Evolutionary conservation across 2,888 invertebrate species (phyloP).

Genomic region (Orthosia cruda): DNA sequence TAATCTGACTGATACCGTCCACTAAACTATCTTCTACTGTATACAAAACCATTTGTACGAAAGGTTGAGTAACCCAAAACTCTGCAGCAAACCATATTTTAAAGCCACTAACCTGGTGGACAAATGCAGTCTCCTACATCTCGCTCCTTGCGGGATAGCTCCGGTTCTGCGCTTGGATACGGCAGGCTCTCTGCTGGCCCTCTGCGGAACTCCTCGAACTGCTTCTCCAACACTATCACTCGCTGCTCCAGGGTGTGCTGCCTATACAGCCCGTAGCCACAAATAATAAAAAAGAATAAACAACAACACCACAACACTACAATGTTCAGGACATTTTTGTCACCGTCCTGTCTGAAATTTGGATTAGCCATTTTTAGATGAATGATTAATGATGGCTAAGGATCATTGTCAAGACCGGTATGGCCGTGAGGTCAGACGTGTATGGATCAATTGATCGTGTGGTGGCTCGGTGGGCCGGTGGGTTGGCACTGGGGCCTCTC

Average conservation of each 20-base stretch:
- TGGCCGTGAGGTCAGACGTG: constrained; percentile 68
- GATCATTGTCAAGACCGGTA: constrained; percentile 75
- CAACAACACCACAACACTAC: constrained; percentile 88
- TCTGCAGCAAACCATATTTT: not conserved
- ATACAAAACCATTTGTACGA: too few species aligned
- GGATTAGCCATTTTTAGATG: constrained; percentile 79
- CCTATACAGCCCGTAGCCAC: constrained; percentile 85
- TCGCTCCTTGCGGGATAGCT: constrained; percentile 81
- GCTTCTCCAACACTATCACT: constrained; percentile 82
- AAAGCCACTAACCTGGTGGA: constrained; percentile 84
- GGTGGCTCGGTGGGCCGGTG: constrained; percentile 63
- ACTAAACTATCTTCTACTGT: too few species aligned
- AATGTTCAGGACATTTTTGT: constrained; percentile 82
- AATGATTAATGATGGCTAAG: constrained; percentile 59
- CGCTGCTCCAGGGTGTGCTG: constrained; percentile 87
- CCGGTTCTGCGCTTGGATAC: constrained; percentile 64
- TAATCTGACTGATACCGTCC: not conserved
- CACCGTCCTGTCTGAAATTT: constrained; percentile 76
- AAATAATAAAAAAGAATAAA: constrained; percentile 83
- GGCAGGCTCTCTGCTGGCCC: constrained; percentile 51
- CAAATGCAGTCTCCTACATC: constrained; percentile 87
- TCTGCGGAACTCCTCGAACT: constrained; percentile 73
- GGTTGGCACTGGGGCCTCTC: constrained; percentile 72
- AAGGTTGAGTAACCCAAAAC: not conserved
- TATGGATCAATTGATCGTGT: constrained; percentile 63